Percentiles rank a stretch among this genome's conserved stretches.
phyloP scores from a whole-genome alignment of 2,113 vertebrate species.

The Tetrax tetrax region DNA sequence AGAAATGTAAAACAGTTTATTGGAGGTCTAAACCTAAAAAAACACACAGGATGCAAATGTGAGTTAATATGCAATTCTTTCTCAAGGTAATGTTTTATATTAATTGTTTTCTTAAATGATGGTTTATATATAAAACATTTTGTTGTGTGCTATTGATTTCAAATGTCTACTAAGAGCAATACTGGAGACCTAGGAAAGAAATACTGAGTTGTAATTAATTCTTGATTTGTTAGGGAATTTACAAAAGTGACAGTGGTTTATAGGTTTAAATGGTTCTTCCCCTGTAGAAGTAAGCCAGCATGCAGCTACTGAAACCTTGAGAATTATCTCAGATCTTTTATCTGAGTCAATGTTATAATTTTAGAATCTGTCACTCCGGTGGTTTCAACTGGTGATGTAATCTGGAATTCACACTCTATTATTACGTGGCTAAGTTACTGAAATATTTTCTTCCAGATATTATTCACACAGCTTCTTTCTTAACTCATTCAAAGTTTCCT shows the following conservation, averaged over 20 bases:
- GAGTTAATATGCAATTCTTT: background rate
- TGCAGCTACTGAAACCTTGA: background rate
- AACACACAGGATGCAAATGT: background rate
- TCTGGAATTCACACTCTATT: background rate
- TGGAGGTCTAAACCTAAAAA: background rate
- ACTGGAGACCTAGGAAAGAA: background rate
- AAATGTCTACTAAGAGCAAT: background rate
- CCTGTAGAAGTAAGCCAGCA: background rate
- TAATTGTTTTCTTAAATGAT: background rate
- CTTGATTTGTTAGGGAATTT: background rate
- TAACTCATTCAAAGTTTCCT: background rate
- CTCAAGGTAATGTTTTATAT: background rate
- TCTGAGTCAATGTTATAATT: slow-evolving; percentile 9
- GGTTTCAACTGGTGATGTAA: background rate
- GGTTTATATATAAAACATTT: background rate
- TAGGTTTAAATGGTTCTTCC: background rate
- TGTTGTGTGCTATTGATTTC: background rate
- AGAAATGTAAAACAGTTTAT: background rate
- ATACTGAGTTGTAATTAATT: background rate
- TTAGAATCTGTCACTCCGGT: background rate
- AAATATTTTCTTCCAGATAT: background rate
- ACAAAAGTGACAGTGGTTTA: background rate
- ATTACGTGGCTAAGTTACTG: background rate
- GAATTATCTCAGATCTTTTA: background rate
- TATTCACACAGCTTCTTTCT: background rate